phyloP scores from a whole-genome alignment of 2,888 invertebrate genomes.

The Tridacna gigas region DNA sequence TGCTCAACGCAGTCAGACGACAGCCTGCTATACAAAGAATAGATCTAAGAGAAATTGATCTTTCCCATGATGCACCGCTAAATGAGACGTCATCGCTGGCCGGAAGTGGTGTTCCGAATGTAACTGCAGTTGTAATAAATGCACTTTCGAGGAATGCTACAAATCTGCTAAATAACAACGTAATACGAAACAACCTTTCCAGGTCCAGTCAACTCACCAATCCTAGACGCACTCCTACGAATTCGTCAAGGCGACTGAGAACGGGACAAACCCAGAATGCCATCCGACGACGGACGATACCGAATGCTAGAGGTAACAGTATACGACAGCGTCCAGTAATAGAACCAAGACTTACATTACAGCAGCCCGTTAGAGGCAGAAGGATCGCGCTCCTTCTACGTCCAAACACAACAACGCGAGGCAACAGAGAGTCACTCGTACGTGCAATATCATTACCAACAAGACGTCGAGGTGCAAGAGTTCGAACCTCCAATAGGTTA shows the following conservation, averaged over 20 bases:
- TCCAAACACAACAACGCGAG: neutral
- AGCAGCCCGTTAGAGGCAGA: conserved; percentile 11
- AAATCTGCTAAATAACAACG: neutral
- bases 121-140: neutral
- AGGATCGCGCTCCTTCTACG: conserved; percentile 3
- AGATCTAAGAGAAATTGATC: conserved; percentile 10
- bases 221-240: neutral
- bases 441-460: neutral
- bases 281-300: neutral
- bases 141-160: neutral
- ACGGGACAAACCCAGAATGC: neutral
- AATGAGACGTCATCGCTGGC: neutral
- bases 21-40: conserved; percentile 13
- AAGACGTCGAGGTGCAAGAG: neutral
- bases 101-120: neutral
- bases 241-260: neutral
- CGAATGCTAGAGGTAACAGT: neutral
- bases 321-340: neutral
- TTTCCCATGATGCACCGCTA: neutral
- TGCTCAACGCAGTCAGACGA: neutral
- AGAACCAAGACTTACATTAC: conserved; percentile 12
- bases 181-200: neutral
- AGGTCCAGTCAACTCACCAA: neutral
- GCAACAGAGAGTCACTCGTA: neutral
- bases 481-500: neutral